Evolutionary conservation across 1,140 invertebrate genomes (phyloP).

Genomic region (Drosophila gunungcola): DNA sequence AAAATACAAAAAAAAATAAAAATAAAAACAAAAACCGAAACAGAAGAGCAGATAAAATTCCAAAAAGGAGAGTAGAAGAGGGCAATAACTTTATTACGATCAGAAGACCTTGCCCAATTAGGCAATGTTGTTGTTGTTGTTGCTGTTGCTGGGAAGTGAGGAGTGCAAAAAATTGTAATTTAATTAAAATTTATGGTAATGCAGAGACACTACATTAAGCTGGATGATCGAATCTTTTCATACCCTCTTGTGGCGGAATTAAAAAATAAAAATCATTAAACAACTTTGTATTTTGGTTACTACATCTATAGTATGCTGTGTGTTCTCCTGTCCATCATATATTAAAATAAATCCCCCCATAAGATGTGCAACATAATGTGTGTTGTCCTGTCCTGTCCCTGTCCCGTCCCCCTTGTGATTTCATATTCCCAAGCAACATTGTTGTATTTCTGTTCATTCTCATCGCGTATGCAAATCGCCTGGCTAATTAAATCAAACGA

Average conservation of each 20-base stretch:
- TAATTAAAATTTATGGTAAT: constrained; percentile 54
- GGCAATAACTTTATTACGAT: constrained; percentile 63
- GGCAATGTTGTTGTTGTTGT: constrained; percentile 18
- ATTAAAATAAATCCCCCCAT: not conserved
- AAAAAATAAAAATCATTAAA: not conserved
- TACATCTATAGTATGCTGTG: no score
- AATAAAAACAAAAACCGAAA: constrained; percentile 22
- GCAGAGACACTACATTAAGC: not conserved
- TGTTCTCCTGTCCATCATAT: no score
- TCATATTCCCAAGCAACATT: constrained; percentile 26
- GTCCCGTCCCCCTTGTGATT: not conserved
- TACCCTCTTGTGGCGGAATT: not conserved
- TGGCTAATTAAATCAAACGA: constrained; percentile 36
- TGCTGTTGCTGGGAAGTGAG: not conserved
- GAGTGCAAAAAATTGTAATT: constrained; percentile 51
- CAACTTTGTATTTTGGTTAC: no score
- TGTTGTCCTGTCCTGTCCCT: not conserved
- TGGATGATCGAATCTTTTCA: not conserved
- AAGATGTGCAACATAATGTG: not conserved
- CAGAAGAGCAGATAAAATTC: constrained; percentile 25
- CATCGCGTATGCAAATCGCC: constrained; percentile 36
- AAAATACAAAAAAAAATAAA: constrained; percentile 3
- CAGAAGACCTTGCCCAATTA: constrained; percentile 64
- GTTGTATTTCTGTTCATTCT: constrained; percentile 28
- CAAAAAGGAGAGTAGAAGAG: constrained; percentile 26